A percentile compares a stretch with the other conserved stretches of the same genome.
Conservation (phyloP, 2,888 invertebrate genomes). For the Lagria hirta region DNA sequence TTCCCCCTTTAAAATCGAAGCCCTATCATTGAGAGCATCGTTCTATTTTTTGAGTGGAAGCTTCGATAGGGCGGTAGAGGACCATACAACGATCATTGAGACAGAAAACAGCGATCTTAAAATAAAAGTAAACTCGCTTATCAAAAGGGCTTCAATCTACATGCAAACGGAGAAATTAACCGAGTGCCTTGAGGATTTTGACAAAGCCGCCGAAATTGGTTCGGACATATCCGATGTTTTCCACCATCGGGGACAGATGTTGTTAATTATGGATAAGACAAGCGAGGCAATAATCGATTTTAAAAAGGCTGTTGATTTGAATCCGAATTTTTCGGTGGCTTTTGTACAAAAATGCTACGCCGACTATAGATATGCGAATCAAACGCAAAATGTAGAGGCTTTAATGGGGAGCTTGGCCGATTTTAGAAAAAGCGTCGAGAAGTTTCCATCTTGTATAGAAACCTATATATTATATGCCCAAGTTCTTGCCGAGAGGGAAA, state of each 20-base stretch:
- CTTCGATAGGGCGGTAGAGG: conserved; percentile 70
- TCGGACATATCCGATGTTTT: conserved; percentile 79
- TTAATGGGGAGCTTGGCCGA: conserved; percentile 67
- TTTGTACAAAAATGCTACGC: conserved; percentile 90
- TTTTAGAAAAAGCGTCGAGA: conserved; percentile 74
- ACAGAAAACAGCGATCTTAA: conserved; percentile 63
- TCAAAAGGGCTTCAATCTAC: conserved; percentile 82
- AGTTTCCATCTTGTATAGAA: conserved; percentile 83
- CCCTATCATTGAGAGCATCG: conserved; percentile 79
- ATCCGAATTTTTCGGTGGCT: conserved; percentile 83
- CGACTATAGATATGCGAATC: conserved; percentile 64
- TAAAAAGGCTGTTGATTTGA: conserved; percentile 76
- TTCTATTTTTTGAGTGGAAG: conserved; percentile 79
- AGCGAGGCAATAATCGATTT: conserved; percentile 82
- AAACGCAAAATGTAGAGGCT: conserved; percentile 55
- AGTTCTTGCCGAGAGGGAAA: conserved; percentile 81
- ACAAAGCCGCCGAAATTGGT: conserved; percentile 72
- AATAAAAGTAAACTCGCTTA: conserved; percentile 79
- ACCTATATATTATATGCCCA: conserved; percentile 82
- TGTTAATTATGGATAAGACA: conserved; percentile 77
- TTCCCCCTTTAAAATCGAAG: conserved; percentile 66
- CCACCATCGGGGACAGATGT: conserved; percentile 89
- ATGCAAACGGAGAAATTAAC: conserved; percentile 77
- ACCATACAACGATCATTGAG: conserved; percentile 71
- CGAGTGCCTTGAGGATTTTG: conserved; percentile 77